Evolutionary conservation across 2,113 vertebrate genomes (phyloP), one percentile per base, ranked within the genome.

Genomic region (Pungitius pungitius): DNA sequence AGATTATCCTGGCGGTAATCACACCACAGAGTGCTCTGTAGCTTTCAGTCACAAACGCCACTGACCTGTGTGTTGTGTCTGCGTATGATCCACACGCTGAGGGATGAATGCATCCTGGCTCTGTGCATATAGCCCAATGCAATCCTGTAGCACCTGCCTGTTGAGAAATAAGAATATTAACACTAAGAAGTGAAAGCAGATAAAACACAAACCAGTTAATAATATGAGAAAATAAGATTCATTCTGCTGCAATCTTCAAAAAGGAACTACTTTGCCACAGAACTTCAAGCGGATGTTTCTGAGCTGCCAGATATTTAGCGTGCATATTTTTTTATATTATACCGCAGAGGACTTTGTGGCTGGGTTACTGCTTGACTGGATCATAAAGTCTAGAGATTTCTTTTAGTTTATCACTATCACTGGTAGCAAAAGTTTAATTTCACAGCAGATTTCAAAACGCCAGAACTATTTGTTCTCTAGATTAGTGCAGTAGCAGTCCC

Each of bases 1-100:
- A 93, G 91, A 91, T 93, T 88, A 90, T 78, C 90, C 77, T 82
- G 7, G 18, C 79, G 47, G 85, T 77, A 75, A 72, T 86, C 90
- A 51, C 84, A 80, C 91, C 74, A 42, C 33, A 10, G 62, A 60
- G 66, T 77, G 58, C 81, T 78, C 12, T 15, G 9, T n/a, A 58
- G 61, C 58, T 76, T 89, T 67, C 75, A 84, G 72, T 84, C 82
- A 81, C 82, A 84, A 73, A 87, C 90, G 85, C 75, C 62, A 84
- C 75, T 88, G 86, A 88, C 75, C 64, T 87, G 74, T 82, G 74
- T 47, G 24, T 75, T 69, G 76, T 77, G 85, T 88, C 65, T 61
- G 66, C 57, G 82, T 35, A 57, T 68, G 64, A 81, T 84, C 49
- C 70, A 54, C 24, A 51, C 54, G 18, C 17, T 22, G 30, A 83